Conservation (phyloP, 92 coral and sea anemone species). For the Pocillopora meandrina region DNA sequence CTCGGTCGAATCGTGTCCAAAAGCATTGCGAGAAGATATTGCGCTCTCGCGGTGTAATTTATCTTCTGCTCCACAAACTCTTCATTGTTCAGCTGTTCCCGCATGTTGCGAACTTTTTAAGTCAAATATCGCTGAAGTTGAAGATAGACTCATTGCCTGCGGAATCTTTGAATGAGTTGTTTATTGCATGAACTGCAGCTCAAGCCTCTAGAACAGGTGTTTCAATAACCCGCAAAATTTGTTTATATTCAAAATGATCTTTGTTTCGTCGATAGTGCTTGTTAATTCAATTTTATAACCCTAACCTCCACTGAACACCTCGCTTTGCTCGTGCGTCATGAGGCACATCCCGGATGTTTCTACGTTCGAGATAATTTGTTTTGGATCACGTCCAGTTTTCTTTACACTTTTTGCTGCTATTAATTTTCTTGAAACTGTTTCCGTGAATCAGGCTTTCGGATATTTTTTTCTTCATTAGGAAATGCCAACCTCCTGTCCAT, state of each 20-base stretch:
- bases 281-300: constrained; percentile 12
- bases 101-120: neutral
- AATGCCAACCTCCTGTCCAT: neutral
- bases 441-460: neutral
- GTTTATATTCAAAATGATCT: neutral
- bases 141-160: neutral
- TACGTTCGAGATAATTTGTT: neutral
- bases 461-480: neutral
- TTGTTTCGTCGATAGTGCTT: constrained; percentile 1
- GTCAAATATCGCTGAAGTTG: neutral
- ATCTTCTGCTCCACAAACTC: neutral
- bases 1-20: too few relatives aligned
- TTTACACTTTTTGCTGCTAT: neutral
- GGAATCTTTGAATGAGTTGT: neutral
- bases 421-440: neutral
- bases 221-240: neutral
- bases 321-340: neutral
- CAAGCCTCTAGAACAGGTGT: neutral
- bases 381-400: neutral
- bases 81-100: neutral
- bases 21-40: too few relatives aligned
- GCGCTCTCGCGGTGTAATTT: too few relatives aligned
- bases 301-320: neutral
- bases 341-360: neutral
- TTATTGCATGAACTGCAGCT: constrained; percentile 2